Evolutionary conservation across 92 coral and sea anemone species (phyloP), one percentile per base, ranked within the genome.

Genomic region (Porites cylindrica): DNA sequence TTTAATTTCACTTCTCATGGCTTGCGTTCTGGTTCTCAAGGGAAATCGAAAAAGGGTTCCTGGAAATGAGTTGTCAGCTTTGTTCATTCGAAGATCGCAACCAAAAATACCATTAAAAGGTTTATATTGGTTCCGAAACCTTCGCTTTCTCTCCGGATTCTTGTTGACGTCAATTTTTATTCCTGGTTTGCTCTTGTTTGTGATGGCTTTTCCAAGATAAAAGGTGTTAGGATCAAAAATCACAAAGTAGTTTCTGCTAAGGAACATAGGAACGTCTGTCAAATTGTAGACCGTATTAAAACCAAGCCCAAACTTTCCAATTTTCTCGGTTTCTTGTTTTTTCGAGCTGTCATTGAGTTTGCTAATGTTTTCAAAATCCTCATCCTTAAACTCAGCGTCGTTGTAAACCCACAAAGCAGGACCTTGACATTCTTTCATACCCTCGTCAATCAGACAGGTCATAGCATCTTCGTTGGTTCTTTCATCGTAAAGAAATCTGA

Each of bases 221-320:
- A 91, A 89, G 51, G 90, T 91, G 78, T 96, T 91, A 6, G 99
- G 99, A 77, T 96, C 99, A 77, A 96, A 87, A 7, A 96, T 84
- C 50, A 93, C 96, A 67, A 94, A 43, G 58, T 75, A 88, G 50
- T 89, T 87, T 79, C 93, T 86, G 77, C 99, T 96, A 13, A 96
- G 85, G 76, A 96, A 94, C 86, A 96, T 96, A 32, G 99, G 99
- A 21, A 94, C 97, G 79, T 96, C 99, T 26, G 99, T 96, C 71
- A 96, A 81, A 75, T 96, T 93, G 90, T 96, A 96, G 10, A 94
- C 98, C 1, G 99, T 93, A 75, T 96, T 96, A 82, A 96, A 96
- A 16, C 99, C 99, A 68, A 94, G 92, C 20, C 99, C 99, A 93
- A 96, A 96, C 77, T 93, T 94, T 58, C 99, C 99, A 88, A 96